Percentiles rank a stretch among this genome's conserved stretches.
Evolutionary conservation across 2,113 vertebrate species (phyloP).

Genomic region (Prunella himalayana): DNA sequence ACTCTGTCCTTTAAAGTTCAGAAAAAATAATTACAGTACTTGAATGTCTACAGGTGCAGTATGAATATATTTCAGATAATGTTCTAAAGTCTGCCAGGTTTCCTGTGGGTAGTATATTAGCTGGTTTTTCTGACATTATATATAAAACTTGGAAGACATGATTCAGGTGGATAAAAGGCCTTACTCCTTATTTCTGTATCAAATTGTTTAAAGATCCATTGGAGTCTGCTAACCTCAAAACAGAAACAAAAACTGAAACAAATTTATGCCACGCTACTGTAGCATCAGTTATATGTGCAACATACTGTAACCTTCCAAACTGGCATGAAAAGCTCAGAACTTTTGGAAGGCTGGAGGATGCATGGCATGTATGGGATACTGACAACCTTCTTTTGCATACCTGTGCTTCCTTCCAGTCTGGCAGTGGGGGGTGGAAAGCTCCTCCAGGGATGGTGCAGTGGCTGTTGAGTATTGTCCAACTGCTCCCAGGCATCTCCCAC

Average conservation of each 20-base stretch:
- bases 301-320: background rate
- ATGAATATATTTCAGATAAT: background rate
- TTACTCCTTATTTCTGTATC: background rate
- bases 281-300: background rate
- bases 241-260: background rate
- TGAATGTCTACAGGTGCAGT: background rate
- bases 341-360: background rate
- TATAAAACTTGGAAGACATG: background rate
- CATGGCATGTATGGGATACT: fast-evolving
- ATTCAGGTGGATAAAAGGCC: background rate
- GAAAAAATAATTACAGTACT: background rate
- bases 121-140: background rate
- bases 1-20: background rate
- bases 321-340: background rate
- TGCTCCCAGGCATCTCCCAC: background rate
- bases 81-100: background rate
- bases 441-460: fast-evolving
- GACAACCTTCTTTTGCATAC: background rate
- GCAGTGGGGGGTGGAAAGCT: background rate
- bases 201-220: background rate
- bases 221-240: background rate
- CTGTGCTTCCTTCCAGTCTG: background rate
- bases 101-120: background rate
- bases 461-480: fast-evolving
- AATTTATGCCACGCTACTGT: background rate